Evolutionary conservation across 2,113 vertebrate species (phyloP), one percentile per base, ranked within the genome.

Genomic region (Eptesicus fuscus): DNA sequence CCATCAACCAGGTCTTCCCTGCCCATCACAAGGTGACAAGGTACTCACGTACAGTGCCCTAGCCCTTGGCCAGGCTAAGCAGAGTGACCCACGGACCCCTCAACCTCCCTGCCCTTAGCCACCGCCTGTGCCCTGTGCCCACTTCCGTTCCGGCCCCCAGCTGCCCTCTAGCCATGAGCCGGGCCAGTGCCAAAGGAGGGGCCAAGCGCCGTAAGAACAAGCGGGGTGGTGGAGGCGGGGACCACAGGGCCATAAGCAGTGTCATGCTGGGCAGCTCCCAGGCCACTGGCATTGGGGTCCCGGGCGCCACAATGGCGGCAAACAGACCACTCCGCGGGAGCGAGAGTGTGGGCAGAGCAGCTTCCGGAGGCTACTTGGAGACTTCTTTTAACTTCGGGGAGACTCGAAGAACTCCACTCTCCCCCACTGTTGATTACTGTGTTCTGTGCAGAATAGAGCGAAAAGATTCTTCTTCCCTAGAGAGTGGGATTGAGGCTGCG

Each of bases 271-370:
- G 44, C 30, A 9, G 17, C 44, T 20, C 74, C 30, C 30, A 32
- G 44, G 73, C 18, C 74, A 2, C 28, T 17, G 30, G 1, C 74
- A 22, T 51, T 3, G 47, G 4, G 30, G 30, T 32, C 7, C 42
- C 9, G 8, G 16, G 14, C 4, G 7, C 42, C 16, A 4, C 7
- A 2, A 30, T 28, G 16, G 73, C 42, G 7, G 42, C 42, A 9
- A 0, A 13, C 71, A 16, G 12, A 7, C 7, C 40, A 1, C 3
- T 16, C 13, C 0, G 28, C 12, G 71, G 2, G 73, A 17, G 44
- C 1, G 73, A 32, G 16, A 9, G 8, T 44, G 30, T 9, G 30
- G 74, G 74, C 9, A 5, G 30, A 5, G 30, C 44, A 2, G 44
- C 44, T 30, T 5, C 37, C 5, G 35, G 69, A 6, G 35, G 35